Percentiles rank a stretch among this genome's conserved stretches.
Evolutionary conservation across 2,797 vertebrate genomes (phyloP).

Genomic region (Chrosomus eos): DNA sequence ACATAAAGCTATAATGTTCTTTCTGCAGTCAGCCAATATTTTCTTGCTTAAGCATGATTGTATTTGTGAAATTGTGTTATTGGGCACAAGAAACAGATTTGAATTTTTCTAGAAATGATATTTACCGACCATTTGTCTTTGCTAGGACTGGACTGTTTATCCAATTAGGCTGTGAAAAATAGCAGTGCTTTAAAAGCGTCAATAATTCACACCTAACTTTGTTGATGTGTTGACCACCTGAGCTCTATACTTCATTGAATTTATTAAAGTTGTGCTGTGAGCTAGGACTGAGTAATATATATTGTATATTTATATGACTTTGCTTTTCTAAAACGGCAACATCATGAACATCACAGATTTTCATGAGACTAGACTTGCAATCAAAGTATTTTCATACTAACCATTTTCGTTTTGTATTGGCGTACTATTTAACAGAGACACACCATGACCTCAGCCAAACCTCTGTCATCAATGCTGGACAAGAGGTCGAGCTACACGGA

Average conservation of each 20-base stretch:
- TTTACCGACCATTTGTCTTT: background rate
- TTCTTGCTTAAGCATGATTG: background rate
- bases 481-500: constrained; percentile 85
- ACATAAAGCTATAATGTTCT: background rate
- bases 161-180: background rate
- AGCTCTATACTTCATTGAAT: background rate
- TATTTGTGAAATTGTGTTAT: background rate
- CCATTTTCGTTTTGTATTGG: too few species aligned
- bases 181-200: background rate
- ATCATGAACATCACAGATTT: background rate
- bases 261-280: background rate
- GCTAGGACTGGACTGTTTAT: background rate
- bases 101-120: background rate
- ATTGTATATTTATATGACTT: background rate
- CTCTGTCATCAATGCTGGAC: constrained; percentile 80
- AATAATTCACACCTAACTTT: constrained; percentile 2
- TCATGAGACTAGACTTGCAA: background rate
- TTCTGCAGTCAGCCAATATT: background rate
- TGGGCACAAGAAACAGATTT: background rate
- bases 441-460: constrained; percentile 80
- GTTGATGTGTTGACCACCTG: background rate
- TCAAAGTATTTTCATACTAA: background rate
- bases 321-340: background rate
- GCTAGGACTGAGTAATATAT: background rate
- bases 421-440: constrained; percentile 80